Evolutionary conservation across 2,888 invertebrate species (phyloP), one percentile per base, ranked within the genome.

Genomic region (Cephus pulcher): DNA sequence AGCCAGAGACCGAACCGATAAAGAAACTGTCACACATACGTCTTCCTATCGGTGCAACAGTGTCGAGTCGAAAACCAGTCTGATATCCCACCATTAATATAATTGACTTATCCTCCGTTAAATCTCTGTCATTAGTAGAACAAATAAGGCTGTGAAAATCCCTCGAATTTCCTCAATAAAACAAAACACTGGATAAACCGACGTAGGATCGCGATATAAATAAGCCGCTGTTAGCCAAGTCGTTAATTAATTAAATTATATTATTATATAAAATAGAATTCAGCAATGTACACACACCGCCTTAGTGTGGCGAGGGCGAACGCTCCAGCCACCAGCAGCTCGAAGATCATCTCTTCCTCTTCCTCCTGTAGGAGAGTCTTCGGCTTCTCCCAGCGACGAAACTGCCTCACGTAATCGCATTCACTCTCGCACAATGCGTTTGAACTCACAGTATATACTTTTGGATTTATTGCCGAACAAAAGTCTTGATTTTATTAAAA

Each of bases 241-340:
- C 23, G 4, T 71, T 71, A 71, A 33, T 32, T 12, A 71, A 71
- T 3, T 56, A 56, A 15, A 34, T 30, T 32, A 32, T 9, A 34
- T 23, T 30, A 71, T 33, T 3, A 32, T 33, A 71, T 32, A 11
- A 80, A 81, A 85, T 84, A 89, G 85, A 87, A 90, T 87, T 88
- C 85, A 90, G 86, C 87, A 89, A 90, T 91, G 90, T 91, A 91
- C 91, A 91, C 91, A 91, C 91, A 91, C 91, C 91, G 91, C 91
- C 91, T 91, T 87, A 90, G 88, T 86, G 91, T 91, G 91, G 91
- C 90, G 85, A 90, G 89, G 91, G 90, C 90, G 87, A 90, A 88
- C 86, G 89, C 90, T 91, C 90, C 90, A 83, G 91, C 91, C 91
- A 91, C 90, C 89, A 91, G 90, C 89, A 90, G 88, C 88, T 88